Evolutionary conservation across 2,113 vertebrate species (phyloP).

Genomic region (Sciurus niger): DNA sequence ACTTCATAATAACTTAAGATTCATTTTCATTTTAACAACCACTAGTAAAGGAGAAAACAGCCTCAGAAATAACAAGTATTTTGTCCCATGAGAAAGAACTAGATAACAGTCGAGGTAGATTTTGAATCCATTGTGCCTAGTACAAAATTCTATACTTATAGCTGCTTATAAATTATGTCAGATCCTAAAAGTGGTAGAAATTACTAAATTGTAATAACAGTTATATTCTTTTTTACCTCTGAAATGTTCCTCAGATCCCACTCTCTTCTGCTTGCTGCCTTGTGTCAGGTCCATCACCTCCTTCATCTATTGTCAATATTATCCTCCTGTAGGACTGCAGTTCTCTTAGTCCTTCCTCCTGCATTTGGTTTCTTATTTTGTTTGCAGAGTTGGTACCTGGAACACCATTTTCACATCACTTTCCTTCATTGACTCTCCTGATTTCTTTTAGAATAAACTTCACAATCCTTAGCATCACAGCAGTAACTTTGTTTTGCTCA

Average conservation of each 20-base stretch:
- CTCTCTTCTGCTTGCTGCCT: background rate
- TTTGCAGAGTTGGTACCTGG: background rate
- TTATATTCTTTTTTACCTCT: background rate
- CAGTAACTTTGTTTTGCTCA: background rate
- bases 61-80: background rate
- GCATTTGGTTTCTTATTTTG: background rate
- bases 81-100: background rate
- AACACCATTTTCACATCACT: background rate
- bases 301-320: background rate
- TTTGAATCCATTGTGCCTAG: background rate
- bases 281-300: background rate
- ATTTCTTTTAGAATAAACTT: background rate
- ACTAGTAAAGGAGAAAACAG: background rate
- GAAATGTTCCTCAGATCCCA: background rate
- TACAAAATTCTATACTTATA: background rate
- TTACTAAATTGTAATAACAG: background rate
- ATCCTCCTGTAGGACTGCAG: background rate
- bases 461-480: background rate
- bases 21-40: conserved; percentile 1
- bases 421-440: background rate
- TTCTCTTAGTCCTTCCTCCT: background rate
- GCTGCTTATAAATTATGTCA: background rate
- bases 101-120: background rate
- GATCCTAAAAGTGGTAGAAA: background rate
- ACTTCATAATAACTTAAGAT: background rate